Percentiles rank a stretch among this genome's conserved stretches.
Evolutionary conservation across 2,113 vertebrate species (phyloP).

Genomic region (Ptilonorhynchus violaceus): DNA sequence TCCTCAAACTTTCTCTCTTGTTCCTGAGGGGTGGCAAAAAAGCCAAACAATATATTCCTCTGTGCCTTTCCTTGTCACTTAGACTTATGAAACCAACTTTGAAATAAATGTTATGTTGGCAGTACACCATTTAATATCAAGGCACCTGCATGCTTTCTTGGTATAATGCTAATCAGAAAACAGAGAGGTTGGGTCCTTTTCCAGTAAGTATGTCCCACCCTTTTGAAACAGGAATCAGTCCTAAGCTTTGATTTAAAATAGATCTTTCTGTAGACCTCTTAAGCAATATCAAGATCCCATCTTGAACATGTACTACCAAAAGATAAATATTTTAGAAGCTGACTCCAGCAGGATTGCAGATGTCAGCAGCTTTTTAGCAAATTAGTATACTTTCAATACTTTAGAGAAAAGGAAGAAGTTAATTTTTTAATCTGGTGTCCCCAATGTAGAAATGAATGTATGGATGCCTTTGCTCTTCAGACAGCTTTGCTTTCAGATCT

Average conservation of each 20-base stretch:
- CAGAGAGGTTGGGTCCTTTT: not conserved
- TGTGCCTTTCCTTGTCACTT: not conserved
- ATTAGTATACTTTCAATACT: not conserved
- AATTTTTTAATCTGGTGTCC: not conserved
- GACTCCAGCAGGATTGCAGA: not conserved
- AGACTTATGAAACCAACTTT: not conserved
- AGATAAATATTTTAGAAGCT: not conserved
- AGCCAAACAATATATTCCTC: not conserved
- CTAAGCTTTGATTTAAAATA: slow-evolving; percentile 21
- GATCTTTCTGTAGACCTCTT: not conserved
- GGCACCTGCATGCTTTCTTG: not conserved
- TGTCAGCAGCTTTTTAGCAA: not conserved
- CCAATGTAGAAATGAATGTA: not conserved
- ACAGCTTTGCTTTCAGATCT: not conserved
- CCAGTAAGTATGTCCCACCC: not conserved
- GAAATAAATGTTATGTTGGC: not conserved
- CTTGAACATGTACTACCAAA: not conserved
- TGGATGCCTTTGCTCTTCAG: not conserved
- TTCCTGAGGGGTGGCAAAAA: not conserved
- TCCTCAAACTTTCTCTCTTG: not conserved
- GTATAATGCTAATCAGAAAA: not conserved
- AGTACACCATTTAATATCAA: not conserved
- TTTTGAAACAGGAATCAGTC: slow-evolving; percentile 36
- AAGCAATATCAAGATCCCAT: not conserved
- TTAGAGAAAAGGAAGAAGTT: not conserved